These are phyloP conservation scores for Coracopsis vasa DNA, from an alignment of 2,113 vertebrate species.

Conservation along the genomic window DNA sequence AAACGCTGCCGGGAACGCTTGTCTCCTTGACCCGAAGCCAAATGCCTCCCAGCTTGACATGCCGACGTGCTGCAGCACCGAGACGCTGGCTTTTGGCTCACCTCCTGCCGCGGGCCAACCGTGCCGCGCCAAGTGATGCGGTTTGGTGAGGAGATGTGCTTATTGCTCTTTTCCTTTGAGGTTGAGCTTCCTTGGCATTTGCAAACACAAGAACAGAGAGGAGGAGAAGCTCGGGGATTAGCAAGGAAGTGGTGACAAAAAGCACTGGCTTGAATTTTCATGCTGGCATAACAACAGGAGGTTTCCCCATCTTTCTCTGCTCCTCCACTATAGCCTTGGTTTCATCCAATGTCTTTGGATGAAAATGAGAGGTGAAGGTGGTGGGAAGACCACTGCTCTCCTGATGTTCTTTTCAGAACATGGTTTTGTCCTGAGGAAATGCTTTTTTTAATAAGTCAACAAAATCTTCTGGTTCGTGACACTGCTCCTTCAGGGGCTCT, in stretches of 20 bases:
- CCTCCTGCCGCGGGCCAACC: neutral
- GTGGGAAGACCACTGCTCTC: neutral
- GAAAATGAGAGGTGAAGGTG: neutral
- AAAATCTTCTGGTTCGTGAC: neutral
- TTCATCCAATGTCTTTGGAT: neutral
- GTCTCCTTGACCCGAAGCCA: neutral
- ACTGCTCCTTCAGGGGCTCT: neutral
- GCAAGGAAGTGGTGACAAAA: neutral
- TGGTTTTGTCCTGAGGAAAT: neutral
- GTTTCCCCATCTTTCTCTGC: neutral
- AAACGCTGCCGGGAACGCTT: neutral
- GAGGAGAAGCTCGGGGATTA: neutral
- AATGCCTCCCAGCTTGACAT: neutral
- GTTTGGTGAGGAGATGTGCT: neutral
- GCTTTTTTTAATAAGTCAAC: neutral
- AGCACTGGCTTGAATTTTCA: rapidly evolving
- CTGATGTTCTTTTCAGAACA: neutral
- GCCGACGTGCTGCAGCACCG: neutral
- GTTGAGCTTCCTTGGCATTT: neutral
- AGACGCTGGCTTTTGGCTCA: neutral
- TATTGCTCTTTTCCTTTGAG: neutral
- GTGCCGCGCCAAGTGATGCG: rapidly evolving
- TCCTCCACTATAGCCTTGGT: neutral
- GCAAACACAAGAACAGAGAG: neutral
- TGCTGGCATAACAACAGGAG: neutral